Evolutionary conservation across 2,888 invertebrate species (phyloP).

Genomic region (Diogma glabrata): DNA sequence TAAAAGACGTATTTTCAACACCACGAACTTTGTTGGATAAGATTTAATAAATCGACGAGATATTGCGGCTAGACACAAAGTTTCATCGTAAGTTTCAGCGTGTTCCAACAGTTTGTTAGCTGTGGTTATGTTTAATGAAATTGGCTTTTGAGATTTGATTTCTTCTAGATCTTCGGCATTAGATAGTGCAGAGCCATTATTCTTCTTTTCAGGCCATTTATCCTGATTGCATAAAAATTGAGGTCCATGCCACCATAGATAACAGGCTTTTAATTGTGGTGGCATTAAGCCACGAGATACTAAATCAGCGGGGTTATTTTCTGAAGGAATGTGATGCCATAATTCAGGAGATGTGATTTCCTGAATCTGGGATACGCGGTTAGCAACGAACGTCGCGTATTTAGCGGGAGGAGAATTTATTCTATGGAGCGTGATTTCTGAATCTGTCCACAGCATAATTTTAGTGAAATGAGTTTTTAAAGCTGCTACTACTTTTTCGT

Average conservation of each 20-base stretch:
- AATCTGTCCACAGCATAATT: no score
- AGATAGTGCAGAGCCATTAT: no score
- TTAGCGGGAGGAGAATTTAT: neutral
- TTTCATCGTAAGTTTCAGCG: neutral
- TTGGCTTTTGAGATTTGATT: neutral
- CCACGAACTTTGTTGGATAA: neutral
- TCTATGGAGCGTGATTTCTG: no score
- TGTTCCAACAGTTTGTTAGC: neutral
- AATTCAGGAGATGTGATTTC: slow-evolving; percentile 16
- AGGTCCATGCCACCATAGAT: no score
- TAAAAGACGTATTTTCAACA: neutral
- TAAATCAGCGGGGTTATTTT: slow-evolving; percentile 25
- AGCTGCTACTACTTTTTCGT: no score
- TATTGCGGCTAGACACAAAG: neutral
- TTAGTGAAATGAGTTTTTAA: no score
- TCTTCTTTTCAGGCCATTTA: no score
- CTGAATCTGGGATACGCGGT: slow-evolving; percentile 25
- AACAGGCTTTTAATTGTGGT: neutral
- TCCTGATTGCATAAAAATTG: no score
- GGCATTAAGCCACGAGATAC: slow-evolving; percentile 22
- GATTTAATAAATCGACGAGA: neutral
- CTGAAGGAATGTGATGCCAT: slow-evolving; percentile 23
- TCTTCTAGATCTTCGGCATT: no score
- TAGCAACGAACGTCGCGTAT: slow-evolving; percentile 20
- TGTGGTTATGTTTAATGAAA: neutral